A percentile compares a stretch with the other conserved stretches of the same genome.
These are phyloP conservation scores for Liolophura sinensis DNA, from an alignment of 1,140 invertebrate genomes.

Conservation along the genomic window DNA sequence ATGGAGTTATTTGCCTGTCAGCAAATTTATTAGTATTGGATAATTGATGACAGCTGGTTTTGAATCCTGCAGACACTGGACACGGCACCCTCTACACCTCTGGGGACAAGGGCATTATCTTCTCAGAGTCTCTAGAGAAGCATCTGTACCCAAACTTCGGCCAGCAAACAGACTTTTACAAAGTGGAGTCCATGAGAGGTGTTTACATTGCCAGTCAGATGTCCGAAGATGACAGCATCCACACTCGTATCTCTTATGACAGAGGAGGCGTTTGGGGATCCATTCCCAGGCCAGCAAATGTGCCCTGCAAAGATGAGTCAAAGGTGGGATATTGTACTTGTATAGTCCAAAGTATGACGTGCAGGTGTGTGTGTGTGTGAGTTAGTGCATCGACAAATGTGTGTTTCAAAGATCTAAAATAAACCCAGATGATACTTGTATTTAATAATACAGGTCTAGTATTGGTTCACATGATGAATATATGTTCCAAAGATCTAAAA, in stretches of 20 bases:
- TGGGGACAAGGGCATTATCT: slow-evolving; percentile 48
- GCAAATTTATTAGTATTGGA: neutral
- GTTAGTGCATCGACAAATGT: too few species aligned
- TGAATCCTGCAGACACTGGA: slow-evolving; percentile 44
- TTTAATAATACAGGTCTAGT: too few species aligned
- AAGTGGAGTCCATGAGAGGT: slow-evolving; percentile 52
- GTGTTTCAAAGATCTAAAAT: too few species aligned
- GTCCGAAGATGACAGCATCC: slow-evolving; percentile 48
- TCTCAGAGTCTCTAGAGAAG: slow-evolving; percentile 47
- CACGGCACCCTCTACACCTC: slow-evolving; percentile 56
- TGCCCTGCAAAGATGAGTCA: slow-evolving; percentile 41
- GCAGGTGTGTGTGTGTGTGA: too few species aligned
- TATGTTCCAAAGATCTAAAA: too few species aligned
- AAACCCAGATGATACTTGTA: too few species aligned
- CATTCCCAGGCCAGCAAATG: slow-evolving; percentile 34
- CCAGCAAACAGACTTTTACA: slow-evolving; percentile 57
- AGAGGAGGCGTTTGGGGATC: slow-evolving; percentile 53
- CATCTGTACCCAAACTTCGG: slow-evolving; percentile 56
- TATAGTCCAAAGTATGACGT: too few species aligned
- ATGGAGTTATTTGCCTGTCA: neutral
- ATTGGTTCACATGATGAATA: too few species aligned
- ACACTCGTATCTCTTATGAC: slow-evolving; percentile 54
- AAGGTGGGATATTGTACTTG: slow-evolving; percentile 26
- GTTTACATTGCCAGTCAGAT: slow-evolving; percentile 57
- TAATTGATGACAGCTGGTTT: too few species aligned